Evolutionary conservation across 2,888 invertebrate genomes (phyloP).

Genomic region (Orthosia gracilis): DNA sequence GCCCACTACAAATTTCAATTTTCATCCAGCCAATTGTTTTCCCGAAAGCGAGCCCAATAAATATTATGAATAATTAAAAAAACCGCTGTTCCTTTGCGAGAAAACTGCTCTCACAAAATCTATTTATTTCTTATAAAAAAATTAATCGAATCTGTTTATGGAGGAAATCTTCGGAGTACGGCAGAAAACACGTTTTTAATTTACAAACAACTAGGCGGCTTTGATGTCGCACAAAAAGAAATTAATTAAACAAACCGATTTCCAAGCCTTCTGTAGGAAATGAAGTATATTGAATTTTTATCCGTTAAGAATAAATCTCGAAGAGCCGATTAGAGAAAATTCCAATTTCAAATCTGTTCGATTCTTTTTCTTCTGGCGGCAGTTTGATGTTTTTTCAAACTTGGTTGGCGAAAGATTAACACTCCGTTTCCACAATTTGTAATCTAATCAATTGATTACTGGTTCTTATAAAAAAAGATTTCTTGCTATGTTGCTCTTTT

Average conservation of each 20-base stretch:
- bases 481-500: conserved; percentile 13
- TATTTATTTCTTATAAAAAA: conserved; percentile 63
- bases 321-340: conserved; percentile 70
- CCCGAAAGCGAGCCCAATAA: conserved; percentile 52
- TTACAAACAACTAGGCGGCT: conserved; percentile 69
- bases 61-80: conserved; percentile 67
- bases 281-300: conserved; percentile 72
- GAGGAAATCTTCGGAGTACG: conserved; percentile 66
- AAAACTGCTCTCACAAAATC: conserved; percentile 50
- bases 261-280: conserved; percentile 60
- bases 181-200: conserved; percentile 77
- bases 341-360: conserved; percentile 59
- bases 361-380: conserved; percentile 44
- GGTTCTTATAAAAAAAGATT: conserved; percentile 11
- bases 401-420: conserved; percentile 59
- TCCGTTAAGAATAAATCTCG: conserved; percentile 70
- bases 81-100: conserved; percentile 40
- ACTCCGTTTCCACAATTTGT: conserved; percentile 51
- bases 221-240: conserved; percentile 71
- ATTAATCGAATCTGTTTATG: conserved; percentile 67
- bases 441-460: conserved; percentile 53
- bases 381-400: conserved; percentile 55
- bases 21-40: conserved; percentile 53
- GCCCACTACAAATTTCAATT: conserved; percentile 59
- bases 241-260: conserved; percentile 67